These are phyloP conservation scores for Xenentodon cancila DNA, from an alignment of 2,797 vertebrate genomes.

Conservation along the genomic window DNA sequence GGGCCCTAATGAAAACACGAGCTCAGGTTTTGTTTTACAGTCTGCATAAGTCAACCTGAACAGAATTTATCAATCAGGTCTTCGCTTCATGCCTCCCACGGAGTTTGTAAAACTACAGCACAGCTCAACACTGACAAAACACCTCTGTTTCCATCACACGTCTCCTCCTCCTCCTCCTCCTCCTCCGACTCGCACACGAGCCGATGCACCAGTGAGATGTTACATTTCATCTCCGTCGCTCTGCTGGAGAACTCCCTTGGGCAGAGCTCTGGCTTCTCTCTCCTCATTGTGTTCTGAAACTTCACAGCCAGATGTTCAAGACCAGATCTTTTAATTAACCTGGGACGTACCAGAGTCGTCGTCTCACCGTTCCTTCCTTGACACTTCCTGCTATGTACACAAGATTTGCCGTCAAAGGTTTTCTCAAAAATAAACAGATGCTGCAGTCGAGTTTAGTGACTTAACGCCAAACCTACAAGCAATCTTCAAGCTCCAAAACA, in stretches of 20 bases:
- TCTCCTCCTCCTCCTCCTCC: conserved; percentile 27
- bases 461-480: background rate
- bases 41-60: conserved; percentile 1
- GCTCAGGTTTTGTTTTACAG: background rate
- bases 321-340: conserved; percentile 74
- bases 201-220: conserved; percentile 34
- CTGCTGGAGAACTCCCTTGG: conserved; percentile 46
- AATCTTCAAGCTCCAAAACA: too few relatives aligned
- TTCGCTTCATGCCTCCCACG: conserved; percentile 18
- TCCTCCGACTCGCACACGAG: conserved; percentile 32
- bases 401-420: background rate
- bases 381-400: conserved; percentile 1
- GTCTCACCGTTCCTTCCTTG: background rate
- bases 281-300: conserved; percentile 62
- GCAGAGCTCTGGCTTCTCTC: conserved; percentile 49
- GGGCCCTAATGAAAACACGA: too few relatives aligned
- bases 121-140: conserved; percentile 23
- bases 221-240: conserved; percentile 55
- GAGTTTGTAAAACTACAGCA: conserved; percentile 6
- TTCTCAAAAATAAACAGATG: background rate
- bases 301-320: conserved; percentile 56
- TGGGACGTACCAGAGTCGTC: conserved; percentile 41
- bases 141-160: conserved; percentile 21
- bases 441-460: background rate
- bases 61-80: conserved; percentile 30